Percentiles rank a stretch among this genome's conserved stretches.
Evolutionary conservation across 2,797 vertebrate species (phyloP).

Genomic region (Hypotaenidia philippensis): DNA sequence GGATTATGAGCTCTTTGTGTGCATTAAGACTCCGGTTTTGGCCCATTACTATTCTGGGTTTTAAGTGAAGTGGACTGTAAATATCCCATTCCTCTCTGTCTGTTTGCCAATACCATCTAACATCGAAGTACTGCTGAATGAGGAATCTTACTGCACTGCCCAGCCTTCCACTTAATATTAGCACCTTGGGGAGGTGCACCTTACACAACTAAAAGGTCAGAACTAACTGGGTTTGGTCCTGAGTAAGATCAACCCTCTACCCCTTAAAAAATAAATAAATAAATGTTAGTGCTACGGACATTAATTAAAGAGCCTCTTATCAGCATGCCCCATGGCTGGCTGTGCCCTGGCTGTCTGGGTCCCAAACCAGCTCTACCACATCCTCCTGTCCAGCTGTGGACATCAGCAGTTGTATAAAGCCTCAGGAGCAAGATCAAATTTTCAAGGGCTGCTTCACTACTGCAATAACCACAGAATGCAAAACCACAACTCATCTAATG

Average conservation of each 20-base stretch:
- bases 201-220: background rate
- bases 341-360: background rate
- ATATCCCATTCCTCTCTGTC: background rate
- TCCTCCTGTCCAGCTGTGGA: background rate
- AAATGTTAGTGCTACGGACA: no score
- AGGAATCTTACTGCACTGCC: background rate
- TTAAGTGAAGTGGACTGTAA: constrained; percentile 16
- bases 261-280: background rate
- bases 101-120: background rate
- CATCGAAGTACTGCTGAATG: background rate
- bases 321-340: background rate
- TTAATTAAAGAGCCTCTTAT: background rate
- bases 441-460: background rate
- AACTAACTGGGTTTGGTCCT: background rate
- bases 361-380: background rate
- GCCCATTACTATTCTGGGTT: background rate
- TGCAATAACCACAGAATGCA: background rate
- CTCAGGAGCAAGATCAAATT: background rate
- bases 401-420: background rate
- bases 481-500: background rate
- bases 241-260: background rate
- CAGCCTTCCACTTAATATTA: background rate
- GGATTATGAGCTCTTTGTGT: background rate
- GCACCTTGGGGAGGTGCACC: background rate
- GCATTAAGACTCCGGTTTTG: background rate